phyloP scores from a whole-genome alignment of 2,113 vertebrate species.

The Balaeniceps rex region DNA sequence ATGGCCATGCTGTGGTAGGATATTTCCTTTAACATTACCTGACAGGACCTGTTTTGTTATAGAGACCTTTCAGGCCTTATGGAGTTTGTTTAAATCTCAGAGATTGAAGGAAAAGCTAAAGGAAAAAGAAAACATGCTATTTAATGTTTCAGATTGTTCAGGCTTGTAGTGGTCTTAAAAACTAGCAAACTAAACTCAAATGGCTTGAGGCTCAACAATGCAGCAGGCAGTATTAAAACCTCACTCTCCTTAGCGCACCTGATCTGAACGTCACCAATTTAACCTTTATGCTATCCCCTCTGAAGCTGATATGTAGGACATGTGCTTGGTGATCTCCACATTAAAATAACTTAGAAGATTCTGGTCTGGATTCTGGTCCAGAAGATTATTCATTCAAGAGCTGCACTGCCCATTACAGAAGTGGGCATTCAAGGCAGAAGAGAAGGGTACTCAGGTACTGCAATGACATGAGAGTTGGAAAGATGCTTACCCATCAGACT shows the following conservation, averaged over 20 bases:
- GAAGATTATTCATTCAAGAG: background rate
- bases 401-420: background rate
- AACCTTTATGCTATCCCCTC: background rate
- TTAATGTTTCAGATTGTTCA: background rate
- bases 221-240: background rate
- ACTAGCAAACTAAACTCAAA: background rate
- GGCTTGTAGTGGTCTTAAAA: background rate
- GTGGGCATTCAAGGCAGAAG: background rate
- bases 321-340: background rate
- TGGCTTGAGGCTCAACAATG: background rate
- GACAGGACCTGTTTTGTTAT: background rate
- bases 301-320: background rate
- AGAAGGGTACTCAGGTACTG: background rate
- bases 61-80: background rate
- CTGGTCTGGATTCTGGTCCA: background rate
- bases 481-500: background rate
- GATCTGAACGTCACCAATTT: background rate
- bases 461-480: background rate
- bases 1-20: background rate
- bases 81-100: background rate
- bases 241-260: background rate
- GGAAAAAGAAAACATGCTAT: background rate
- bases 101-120: background rate
- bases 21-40: background rate
- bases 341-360: background rate